Evolutionary conservation across 2,113 vertebrate species (phyloP), one percentile per base, ranked within the genome.

Genomic region (Myotis yumanensis): DNA sequence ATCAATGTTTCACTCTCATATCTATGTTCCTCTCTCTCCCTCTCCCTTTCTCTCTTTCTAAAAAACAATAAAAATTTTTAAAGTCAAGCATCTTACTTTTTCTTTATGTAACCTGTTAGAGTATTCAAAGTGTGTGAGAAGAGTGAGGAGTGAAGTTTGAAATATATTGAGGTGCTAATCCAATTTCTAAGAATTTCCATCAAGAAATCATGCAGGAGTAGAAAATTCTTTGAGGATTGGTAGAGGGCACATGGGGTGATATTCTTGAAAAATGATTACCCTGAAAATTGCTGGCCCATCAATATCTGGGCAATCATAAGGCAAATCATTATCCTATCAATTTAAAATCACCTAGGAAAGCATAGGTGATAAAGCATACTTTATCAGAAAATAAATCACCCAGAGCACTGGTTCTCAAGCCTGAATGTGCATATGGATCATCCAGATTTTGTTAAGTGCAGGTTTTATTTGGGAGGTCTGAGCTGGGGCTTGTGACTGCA

Each of bases 161-260:
- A 93, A 89, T 40, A 17, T 32, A 17, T 14, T 28, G 54, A n/a
- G 3, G 23, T 64, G 16, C 48, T 87, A 62, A 89, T 30, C 11
- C n/a, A 76, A 51, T 48, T 73, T 82, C 72, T 94, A 37, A 96
- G 81, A n/a, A 89, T 86, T 90, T 88, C 73, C 85, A 48, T 32
- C 71, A 32, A 81, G 22, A 81, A 75, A 51, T 43, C 37, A 30
- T 48, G 4, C 20, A 46, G 76, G 23, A 84, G 20, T 72, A 72
- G 69, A 66, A 90, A 88, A 68, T 52, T 35, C 83, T 81, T 37
- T 71, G 23, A 90, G 48, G 57, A 52, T 10, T 77, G 68, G 14
- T 37, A 57, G 48, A 88, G 40, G 91, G 25, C 37, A 92, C 64
- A 83, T n/a, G 51, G 12, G 20, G 15, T 71, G 32, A 5, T 15